Evolutionary conservation across 2,113 vertebrate genomes (phyloP).

Genomic region (Typhlomys cinereus): DNA sequence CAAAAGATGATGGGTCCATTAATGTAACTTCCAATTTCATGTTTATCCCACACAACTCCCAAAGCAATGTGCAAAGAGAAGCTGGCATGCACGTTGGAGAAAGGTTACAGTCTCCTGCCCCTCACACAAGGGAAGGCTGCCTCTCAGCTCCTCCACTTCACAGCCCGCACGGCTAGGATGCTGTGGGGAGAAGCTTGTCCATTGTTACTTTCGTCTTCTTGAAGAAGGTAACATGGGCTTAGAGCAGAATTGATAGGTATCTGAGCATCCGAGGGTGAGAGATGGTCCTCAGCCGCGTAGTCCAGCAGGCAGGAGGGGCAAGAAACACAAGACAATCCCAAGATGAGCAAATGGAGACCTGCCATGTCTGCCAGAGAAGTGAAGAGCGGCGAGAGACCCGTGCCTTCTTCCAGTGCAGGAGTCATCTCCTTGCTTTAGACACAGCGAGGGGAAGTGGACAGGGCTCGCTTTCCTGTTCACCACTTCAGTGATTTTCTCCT

Average conservation of each 20-base stretch:
- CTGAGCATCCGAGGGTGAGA: neutral
- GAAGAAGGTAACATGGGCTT: neutral
- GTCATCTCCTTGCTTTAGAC: neutral
- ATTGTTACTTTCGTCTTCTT: neutral
- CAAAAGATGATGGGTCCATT: accelerated
- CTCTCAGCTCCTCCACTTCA: neutral
- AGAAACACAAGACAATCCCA: too few relatives aligned
- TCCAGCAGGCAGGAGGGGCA: too few relatives aligned
- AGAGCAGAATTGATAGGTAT: neutral
- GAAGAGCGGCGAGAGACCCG: accelerated
- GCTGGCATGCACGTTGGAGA: accelerated
- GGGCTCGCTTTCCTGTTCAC: accelerated
- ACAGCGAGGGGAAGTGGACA: too few relatives aligned
- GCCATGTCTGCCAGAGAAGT: neutral
- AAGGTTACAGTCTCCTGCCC: accelerated
- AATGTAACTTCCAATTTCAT: neutral
- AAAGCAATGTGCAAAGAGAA: accelerated
- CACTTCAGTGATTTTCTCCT: neutral
- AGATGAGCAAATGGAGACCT: neutral
- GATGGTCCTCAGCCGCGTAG: neutral
- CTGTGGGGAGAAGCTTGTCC: neutral
- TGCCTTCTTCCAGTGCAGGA: neutral
- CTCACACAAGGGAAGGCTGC: neutral
- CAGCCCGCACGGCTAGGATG: neutral
- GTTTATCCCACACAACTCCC: accelerated